Evolutionary conservation across 2,797 vertebrate species (phyloP), one percentile per base, ranked within the genome.

Genomic region (Acipenser oxyrinchus): DNA sequence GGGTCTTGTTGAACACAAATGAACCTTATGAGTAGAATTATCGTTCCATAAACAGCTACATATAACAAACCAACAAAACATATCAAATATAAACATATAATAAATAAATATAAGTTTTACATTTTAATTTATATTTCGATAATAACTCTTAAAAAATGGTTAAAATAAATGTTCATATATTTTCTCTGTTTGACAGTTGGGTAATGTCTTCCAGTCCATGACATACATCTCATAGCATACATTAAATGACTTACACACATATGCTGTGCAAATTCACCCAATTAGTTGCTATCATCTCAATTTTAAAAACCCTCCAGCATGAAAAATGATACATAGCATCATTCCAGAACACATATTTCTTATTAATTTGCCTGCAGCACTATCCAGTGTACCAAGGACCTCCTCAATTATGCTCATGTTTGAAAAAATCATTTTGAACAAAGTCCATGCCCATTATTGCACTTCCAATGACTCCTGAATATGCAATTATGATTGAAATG

Each of bases 281-380:
- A 62, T 62, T 1, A 58, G 55, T 58, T 62, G 2, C 60, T 62
- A 13, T 37, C 60, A 62, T 37, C 60, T 7, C 10, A 62, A 37
- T 62, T 62, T 62, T 62, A 10, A 62, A 62, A 62, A 18, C 60
- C 11, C 18, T 62, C 18, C 60, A 62, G 60, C 48, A 62, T 37
- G 48, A 37, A 62, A 62, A 48, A 48, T 4, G 4, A 62, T 62
- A 12, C 18, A 37, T 11, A 62, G 60, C 18, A 62, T 10, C 60
- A 23, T 62, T 62, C 48, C 6, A 37, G 60, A 62, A n/a, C 55
- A 58, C 55, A 58, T 58, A 58, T 6, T 58, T 58, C 55, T 58
- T 58, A 58, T 58, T 58, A 58, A 58, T 58, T 13, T 11, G 55
- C 55, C 55, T 58, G 55, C n/a, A 58, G 55, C 55, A 58, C 55